Conservation (phyloP, 2,888 invertebrate species). For the Pyrgus malvae region DNA sequence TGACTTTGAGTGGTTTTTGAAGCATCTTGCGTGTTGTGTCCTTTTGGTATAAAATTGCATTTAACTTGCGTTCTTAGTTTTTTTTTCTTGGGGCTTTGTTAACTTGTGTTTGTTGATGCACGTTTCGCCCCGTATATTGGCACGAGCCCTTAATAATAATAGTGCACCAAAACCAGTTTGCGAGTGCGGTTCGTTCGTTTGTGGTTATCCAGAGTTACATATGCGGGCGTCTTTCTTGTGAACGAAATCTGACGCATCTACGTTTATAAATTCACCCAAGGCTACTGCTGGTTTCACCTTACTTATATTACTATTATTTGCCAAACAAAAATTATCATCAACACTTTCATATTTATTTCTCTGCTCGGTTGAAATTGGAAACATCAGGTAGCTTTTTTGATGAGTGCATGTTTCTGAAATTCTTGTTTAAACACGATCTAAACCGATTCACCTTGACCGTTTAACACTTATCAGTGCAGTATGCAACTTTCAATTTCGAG, state of each 20-base stretch:
- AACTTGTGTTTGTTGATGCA: slow-evolving; percentile 59
- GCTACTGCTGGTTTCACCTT: slow-evolving; percentile 34
- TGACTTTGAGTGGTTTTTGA: slow-evolving; percentile 62
- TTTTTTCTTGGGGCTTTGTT: slow-evolving; percentile 57
- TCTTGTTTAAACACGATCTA: slow-evolving; percentile 39
- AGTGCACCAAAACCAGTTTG: slow-evolving; percentile 79
- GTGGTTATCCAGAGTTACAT: slow-evolving; percentile 72
- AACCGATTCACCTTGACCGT: slow-evolving; percentile 70
- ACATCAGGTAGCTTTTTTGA: background rate
- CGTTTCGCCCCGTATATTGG: slow-evolving; percentile 71
- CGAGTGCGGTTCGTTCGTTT: slow-evolving; percentile 72
- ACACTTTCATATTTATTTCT: background rate
- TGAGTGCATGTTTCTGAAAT: slow-evolving; percentile 2
- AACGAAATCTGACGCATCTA: slow-evolving; percentile 57
- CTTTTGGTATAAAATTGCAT: slow-evolving; percentile 72
- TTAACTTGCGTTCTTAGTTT: slow-evolving; percentile 53
- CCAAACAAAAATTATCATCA: background rate
- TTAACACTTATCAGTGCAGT: slow-evolving; percentile 49
- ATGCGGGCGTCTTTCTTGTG: slow-evolving; percentile 71
- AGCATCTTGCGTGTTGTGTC: slow-evolving; percentile 67
- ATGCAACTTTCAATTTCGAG: slow-evolving; percentile 68
- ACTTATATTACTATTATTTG: slow-evolving; percentile 14
- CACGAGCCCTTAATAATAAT: slow-evolving; percentile 80
- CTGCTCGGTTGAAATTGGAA: background rate
- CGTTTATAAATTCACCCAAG: slow-evolving; percentile 36